These are phyloP conservation scores for Aphelenchoides besseyi DNA, from an alignment of 1,140 invertebrate species.

Conservation along the genomic window DNA sequence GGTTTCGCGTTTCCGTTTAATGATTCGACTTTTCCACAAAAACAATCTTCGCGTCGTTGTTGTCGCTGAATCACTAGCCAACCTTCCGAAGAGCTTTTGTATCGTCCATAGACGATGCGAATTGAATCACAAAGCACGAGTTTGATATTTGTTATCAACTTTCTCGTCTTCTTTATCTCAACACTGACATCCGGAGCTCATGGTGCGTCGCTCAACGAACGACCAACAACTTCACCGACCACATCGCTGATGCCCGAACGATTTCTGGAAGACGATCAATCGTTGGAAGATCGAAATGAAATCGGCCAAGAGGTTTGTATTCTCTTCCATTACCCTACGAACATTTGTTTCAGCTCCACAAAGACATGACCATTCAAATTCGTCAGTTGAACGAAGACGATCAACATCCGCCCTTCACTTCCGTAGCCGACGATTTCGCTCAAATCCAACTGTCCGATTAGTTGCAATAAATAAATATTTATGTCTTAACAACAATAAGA, in stretches of 20 bases:
- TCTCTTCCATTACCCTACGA: not conserved
- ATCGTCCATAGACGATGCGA: no score
- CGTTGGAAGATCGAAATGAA: not conserved
- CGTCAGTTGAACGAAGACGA: not conserved
- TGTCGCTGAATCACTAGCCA: no score
- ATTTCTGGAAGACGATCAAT: not conserved
- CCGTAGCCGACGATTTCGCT: constrained; percentile 1
- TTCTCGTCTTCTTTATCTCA: not conserved
- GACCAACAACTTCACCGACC: no score
- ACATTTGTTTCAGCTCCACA: not conserved
- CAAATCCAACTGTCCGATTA: no score
- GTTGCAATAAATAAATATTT: not conserved
- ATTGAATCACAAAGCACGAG: no score
- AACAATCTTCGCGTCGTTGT: no score
- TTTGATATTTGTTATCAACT: no score
- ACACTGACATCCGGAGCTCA: not conserved
- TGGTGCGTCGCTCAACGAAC: no score
- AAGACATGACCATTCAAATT: not conserved
- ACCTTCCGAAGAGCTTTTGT: no score
- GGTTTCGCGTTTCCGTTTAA: no score
- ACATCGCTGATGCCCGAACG: not conserved
- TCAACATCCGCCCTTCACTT: not conserved
- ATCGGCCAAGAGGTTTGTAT: not conserved
- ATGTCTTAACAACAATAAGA: not conserved
- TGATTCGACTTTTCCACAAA: no score